phyloP scores from a whole-genome alignment of 2,797 vertebrate species.

The Sebastes trivittatus region DNA sequence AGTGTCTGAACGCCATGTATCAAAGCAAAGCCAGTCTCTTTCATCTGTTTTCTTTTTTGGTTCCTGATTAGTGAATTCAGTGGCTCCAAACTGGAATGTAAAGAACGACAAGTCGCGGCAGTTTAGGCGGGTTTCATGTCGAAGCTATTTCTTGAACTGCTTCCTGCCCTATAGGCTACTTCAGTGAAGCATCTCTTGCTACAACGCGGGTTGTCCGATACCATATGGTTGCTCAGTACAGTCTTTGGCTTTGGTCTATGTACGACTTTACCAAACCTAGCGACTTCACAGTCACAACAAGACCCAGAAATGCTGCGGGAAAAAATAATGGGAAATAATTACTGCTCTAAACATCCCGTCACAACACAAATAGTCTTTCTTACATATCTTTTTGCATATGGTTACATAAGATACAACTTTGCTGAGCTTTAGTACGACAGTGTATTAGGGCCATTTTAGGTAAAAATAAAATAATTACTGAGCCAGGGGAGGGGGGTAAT shows the following conservation, averaged over 20 bases:
- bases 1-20: conserved; percentile 65
- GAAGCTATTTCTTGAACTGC: background rate
- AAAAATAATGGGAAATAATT: background rate
- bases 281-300: background rate
- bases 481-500: rapidly evolving
- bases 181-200: background rate
- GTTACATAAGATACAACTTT: background rate
- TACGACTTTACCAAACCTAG: background rate
- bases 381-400: background rate
- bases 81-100: background rate
- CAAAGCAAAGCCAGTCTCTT: conserved; percentile 68
- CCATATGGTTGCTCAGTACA: rapidly evolving
- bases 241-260: background rate
- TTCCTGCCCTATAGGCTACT: too few species aligned
- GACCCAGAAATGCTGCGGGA: background rate
- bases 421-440: background rate
- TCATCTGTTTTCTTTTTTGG: conserved; percentile 55
- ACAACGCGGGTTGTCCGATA: background rate
- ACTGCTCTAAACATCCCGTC: background rate
- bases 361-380: background rate
- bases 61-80: conserved; percentile 60
- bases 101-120: background rate
- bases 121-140: background rate
- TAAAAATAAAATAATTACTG: too few species aligned
- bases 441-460: too few species aligned